Evolutionary conservation across 2,888 invertebrate genomes (phyloP).

Genomic region (Apotomis betuletana): DNA sequence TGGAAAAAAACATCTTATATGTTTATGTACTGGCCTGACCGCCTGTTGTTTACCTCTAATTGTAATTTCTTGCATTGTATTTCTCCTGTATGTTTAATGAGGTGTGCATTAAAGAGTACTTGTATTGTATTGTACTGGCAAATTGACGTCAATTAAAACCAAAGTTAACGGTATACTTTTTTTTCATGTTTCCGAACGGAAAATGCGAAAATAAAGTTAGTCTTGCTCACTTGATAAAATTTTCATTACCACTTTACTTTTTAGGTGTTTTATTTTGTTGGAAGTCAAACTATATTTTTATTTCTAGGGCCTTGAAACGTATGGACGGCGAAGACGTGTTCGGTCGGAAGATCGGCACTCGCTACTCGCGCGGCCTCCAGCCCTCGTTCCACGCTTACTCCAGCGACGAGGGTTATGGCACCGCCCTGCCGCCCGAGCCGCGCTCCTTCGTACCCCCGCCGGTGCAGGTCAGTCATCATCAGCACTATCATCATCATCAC

Average conservation of each 20-base stretch:
- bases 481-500: not conserved
- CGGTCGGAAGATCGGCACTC: slow-evolving; percentile 86
- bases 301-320: slow-evolving; percentile 89
- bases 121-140: too few species aligned
- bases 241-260: not conserved
- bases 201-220: too few species aligned
- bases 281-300: slow-evolving; percentile 13
- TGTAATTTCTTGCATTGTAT: too few species aligned
- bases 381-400: slow-evolving; percentile 71
- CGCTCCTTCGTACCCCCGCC: slow-evolving; percentile 48
- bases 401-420: slow-evolving; percentile 80
- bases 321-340: slow-evolving; percentile 93
- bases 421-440: slow-evolving; percentile 57
- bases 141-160: too few species aligned
- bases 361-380: slow-evolving; percentile 62
- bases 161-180: too few species aligned
- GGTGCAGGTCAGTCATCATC: slow-evolving; percentile 11
- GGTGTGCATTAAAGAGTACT: too few species aligned
- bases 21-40: too few species aligned
- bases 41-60: too few species aligned
- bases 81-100: too few species aligned
- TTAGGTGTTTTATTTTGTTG: not conserved
- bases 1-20: too few species aligned
- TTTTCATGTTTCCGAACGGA: too few species aligned
- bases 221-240: too few species aligned